Conservation (phyloP, 2,113 vertebrate genomes). For the Rhegmatorhina hoffmannsi region DNA sequence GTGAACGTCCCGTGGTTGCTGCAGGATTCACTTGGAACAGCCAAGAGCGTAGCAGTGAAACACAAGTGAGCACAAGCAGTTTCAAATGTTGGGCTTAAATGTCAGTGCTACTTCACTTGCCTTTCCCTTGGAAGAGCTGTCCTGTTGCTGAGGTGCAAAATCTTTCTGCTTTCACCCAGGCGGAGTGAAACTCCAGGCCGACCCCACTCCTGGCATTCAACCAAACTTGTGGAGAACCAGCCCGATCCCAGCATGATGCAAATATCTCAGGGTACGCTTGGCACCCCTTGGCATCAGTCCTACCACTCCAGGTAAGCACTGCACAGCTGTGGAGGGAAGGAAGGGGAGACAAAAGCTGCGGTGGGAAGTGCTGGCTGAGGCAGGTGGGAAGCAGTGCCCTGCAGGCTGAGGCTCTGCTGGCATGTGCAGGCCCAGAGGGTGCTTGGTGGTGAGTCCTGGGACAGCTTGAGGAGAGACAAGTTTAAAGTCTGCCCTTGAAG, state of each 20-base stretch:
- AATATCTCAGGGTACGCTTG: slow-evolving; percentile 85
- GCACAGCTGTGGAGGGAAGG: not conserved
- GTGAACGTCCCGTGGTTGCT: rapidly evolving
- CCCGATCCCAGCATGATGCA: slow-evolving; percentile 88
- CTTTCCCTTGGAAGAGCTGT: not conserved
- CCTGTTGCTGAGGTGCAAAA: not conserved
- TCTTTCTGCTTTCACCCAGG: slow-evolving; percentile 70
- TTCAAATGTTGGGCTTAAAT: not conserved
- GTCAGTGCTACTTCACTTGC: not conserved
- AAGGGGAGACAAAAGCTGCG: not conserved
- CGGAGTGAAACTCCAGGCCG: slow-evolving; percentile 80
- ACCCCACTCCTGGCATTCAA: slow-evolving; percentile 94
- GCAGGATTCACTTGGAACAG: not conserved
- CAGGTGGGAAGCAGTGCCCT: not conserved
- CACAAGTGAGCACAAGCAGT: not conserved
- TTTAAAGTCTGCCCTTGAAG: not conserved
- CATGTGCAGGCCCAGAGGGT: not conserved
- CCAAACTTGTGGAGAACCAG: slow-evolving; percentile 80
- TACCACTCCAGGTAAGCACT: slow-evolving; percentile 89
- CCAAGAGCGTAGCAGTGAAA: not conserved
- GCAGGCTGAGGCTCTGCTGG: not conserved
- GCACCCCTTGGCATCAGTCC: slow-evolving; percentile 86
- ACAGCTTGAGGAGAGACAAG: not conserved
- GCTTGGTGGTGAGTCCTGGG: not conserved
- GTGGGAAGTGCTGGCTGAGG: not conserved